A percentile compares a stretch with the other conserved stretches of the same genome.
Evolutionary conservation across 2,888 invertebrate species (phyloP).

Genomic region (Oegoconia quadripuncta): DNA sequence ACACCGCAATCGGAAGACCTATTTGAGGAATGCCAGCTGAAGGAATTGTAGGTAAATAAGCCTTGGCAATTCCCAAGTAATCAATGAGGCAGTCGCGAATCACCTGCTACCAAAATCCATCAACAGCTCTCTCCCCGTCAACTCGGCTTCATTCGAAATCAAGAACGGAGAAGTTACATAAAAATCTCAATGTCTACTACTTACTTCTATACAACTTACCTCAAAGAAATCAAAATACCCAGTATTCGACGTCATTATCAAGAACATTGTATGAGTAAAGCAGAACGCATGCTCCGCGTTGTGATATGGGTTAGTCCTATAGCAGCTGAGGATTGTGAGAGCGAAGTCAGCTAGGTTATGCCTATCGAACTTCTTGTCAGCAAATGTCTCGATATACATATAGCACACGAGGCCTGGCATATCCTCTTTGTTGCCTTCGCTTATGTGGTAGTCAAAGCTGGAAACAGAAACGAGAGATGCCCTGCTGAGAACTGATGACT

Average conservation of each 20-base stretch:
- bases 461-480: neutral
- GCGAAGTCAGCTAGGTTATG: conserved; percentile 63
- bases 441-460: conserved; percentile 79
- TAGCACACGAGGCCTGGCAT: conserved; percentile 74
- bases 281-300: conserved; percentile 82
- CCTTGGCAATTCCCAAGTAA: too few species aligned
- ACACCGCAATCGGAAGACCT: too few species aligned
- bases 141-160: too few species aligned
- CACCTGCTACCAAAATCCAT: too few species aligned
- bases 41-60: too few species aligned
- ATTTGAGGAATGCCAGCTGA: too few species aligned
- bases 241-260: conserved; percentile 69
- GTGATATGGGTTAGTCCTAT: conserved; percentile 79
- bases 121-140: too few species aligned
- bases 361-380: conserved; percentile 55
- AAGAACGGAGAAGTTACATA: too few species aligned
- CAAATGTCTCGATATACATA: conserved; percentile 74
- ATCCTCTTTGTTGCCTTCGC: conserved; percentile 62
- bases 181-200: neutral
- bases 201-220: conserved; percentile 29
- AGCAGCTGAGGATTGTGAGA: conserved; percentile 64
- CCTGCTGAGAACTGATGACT: too few species aligned
- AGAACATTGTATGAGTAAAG: conserved; percentile 80
- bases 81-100: too few species aligned
- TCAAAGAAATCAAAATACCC: conserved; percentile 68